Base-by-base conservation (phyloP, 2,797 vertebrate species). In the Florisuga fusca region DNA sequence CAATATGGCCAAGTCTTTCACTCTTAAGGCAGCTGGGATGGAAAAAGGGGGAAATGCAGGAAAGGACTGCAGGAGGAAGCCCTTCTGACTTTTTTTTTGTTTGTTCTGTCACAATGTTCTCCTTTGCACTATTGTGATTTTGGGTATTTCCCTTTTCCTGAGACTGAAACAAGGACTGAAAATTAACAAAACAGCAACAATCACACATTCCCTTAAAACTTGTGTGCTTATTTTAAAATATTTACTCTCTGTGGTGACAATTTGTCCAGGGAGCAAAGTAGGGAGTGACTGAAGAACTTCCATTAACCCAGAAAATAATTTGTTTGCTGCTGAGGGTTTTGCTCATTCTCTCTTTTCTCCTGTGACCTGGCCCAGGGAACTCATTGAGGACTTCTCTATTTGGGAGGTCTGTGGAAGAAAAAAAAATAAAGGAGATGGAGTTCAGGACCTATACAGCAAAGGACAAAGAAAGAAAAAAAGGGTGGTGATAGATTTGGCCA, bases 321-420 rank as follows among this genome's bases (percentile, higher is more conserved):
- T 18, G 71, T 17, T 34, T 38, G 50, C 53, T 85, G 7, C 66
- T 82, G 50, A 10, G 25, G 11, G 7, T 61, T 89, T 89, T 81
- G 31, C 21, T 68, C 26, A 33, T 63, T 89, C 54, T 87, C n/a
- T 87, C 62, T n/a, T 61, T 91, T 75, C 21, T 72, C 57, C 38
- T 68, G 62, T 58, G 54, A 54, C 62, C 73, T 53, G 25, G 27
- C 34, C 84, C 26, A 46, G 66, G 69, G 68, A 87, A 51, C 6
- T 54, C 51, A 10, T 3, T 0, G 23, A 33, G 18, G 46, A 46
- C 0, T 1, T 12, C 12, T 7, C 10, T 22, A 21, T 64, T 62
- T 64, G 55, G 41, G 29, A 72, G 16, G 29, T 8, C 29, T 48
- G 29, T 25, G 55, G 57, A 67, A 84, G 31, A 21, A 72, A 64